Conservation (phyloP, 2,888 invertebrate species). For the Brachyopa scutellaris region DNA sequence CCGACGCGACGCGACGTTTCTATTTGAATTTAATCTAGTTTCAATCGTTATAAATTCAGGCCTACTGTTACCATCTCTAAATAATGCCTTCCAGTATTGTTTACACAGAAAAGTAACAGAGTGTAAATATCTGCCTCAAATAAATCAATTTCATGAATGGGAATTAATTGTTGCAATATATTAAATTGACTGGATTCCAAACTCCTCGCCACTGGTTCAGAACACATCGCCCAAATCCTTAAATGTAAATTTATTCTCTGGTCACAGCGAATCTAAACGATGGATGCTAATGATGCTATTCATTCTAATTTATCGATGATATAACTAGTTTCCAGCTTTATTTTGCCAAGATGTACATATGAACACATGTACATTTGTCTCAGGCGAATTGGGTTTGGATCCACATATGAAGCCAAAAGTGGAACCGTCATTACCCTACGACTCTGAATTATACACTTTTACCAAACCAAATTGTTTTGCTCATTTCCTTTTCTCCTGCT, state of each 20-base stretch:
- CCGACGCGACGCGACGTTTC: too few relatives aligned
- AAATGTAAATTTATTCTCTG: slow-evolving; percentile 22
- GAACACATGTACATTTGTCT: too few relatives aligned
- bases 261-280: slow-evolving; percentile 2
- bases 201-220: not conserved
- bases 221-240: not conserved
- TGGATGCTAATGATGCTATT: slow-evolving; percentile 28
- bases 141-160: not conserved
- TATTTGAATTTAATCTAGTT: too few relatives aligned
- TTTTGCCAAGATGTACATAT: not conserved
- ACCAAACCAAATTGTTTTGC: not conserved
- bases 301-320: slow-evolving; percentile 25
- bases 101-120: too few relatives aligned
- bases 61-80: too few relatives aligned
- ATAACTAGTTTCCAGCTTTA: not conserved
- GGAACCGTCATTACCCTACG: not conserved
- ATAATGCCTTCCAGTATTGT: too few relatives aligned
- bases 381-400: too few relatives aligned
- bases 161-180: slow-evolving; percentile 22
- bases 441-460: not conserved
- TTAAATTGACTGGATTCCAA: not conserved
- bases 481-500: not conserved
- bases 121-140: not conserved
- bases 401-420: slow-evolving; percentile 3
- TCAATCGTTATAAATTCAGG: too few relatives aligned